Conservation (phyloP, 2,888 invertebrate genomes). For the Chelonus formosanus region DNA sequence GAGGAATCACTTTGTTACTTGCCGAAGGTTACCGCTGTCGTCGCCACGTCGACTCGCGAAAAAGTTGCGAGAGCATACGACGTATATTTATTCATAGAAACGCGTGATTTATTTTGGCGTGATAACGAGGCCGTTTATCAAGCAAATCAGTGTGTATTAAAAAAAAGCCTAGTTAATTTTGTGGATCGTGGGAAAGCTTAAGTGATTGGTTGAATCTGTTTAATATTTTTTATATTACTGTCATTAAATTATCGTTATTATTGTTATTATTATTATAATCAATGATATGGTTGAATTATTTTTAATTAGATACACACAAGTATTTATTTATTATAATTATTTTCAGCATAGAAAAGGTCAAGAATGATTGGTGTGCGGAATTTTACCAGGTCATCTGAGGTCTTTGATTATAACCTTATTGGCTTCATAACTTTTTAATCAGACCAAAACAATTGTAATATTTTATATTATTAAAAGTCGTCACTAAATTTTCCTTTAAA, state of each 20-base stretch:
- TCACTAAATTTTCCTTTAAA: slow-evolving; percentile 1
- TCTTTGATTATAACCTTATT: neutral
- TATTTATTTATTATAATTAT: neutral
- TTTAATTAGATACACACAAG: too few relatives aligned
- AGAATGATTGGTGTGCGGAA: neutral
- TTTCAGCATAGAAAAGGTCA: neutral
- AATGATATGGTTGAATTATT: too few relatives aligned
- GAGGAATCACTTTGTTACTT: slow-evolving; percentile 42
- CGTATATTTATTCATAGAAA: slow-evolving; percentile 35
- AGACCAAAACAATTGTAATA: slow-evolving; percentile 3
- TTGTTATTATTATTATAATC: too few relatives aligned
- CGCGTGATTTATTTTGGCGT: slow-evolving; percentile 33
- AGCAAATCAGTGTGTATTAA: slow-evolving; percentile 24
- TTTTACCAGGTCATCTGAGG: slow-evolving; percentile 6
- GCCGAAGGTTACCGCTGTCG: slow-evolving; percentile 30
- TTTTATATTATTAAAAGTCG: slow-evolving; percentile 1
- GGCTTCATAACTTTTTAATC: neutral
- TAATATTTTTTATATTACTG: neutral
- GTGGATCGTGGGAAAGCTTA: slow-evolving; percentile 25
- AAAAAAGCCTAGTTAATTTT: slow-evolving; percentile 14
- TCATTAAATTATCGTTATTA: too few relatives aligned
- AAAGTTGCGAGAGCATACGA: slow-evolving; percentile 10
- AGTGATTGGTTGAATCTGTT: neutral
- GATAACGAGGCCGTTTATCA: slow-evolving; percentile 36
- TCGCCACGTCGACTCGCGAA: slow-evolving; percentile 19